phyloP scores from a whole-genome alignment of 2,888 invertebrate genomes.

The Alloplasta piceator region DNA sequence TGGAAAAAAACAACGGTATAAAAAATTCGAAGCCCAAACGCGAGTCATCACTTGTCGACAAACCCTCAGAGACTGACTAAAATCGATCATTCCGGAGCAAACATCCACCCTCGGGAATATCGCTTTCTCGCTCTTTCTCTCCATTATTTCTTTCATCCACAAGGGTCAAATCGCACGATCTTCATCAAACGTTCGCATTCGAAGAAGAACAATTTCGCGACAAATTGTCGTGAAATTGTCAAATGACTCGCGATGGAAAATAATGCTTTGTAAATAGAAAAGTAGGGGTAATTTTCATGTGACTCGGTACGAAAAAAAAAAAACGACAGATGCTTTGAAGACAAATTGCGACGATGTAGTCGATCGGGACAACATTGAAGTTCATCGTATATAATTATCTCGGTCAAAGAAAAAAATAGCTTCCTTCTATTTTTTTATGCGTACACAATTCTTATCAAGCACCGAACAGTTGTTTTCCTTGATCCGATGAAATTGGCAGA shows the following conservation, averaged over 20 bases:
- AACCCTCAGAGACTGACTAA: neutral
- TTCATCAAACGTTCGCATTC: neutral
- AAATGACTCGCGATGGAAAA: too few species aligned
- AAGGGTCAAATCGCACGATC: neutral
- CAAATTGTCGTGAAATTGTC: neutral
- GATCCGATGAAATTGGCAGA: constrained; percentile 18
- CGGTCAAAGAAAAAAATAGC: neutral
- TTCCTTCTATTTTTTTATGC: neutral
- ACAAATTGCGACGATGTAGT: neutral
- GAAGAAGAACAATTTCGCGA: neutral
- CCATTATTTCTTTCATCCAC: neutral
- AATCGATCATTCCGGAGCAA: neutral
- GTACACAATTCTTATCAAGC: neutral
- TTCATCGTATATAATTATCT: neutral
- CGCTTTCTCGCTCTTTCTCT: neutral
- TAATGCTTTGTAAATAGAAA: too few species aligned
- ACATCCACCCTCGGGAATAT: neutral
- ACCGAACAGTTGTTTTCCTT: neutral
- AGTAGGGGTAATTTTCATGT: neutral
- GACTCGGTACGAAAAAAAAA: neutral
- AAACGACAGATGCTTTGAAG: neutral
- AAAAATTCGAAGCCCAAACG: constrained; percentile 4
- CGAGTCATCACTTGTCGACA: constrained; percentile 9
- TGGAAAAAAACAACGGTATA: neutral
- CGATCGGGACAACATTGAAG: neutral